Evolutionary conservation across 2,113 vertebrate genomes (phyloP).

Genomic region (Felis catus): DNA sequence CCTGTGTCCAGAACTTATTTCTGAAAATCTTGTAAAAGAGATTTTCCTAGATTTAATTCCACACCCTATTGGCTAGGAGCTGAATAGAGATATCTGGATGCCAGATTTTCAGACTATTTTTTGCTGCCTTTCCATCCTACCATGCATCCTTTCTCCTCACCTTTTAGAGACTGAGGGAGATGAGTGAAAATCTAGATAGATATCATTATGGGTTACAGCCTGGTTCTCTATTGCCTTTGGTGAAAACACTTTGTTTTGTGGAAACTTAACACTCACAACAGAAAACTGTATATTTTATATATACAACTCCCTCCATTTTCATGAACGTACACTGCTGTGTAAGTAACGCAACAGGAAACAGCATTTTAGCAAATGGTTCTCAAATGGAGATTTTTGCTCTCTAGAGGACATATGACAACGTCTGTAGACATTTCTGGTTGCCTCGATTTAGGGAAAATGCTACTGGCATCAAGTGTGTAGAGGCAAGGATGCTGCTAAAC

Average conservation of each 20-base stretch:
- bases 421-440: neutral
- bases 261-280: constrained; percentile 43
- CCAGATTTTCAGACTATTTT: constrained; percentile 32
- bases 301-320: neutral
- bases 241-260: constrained; percentile 26
- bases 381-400: constrained; percentile 9
- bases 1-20: neutral
- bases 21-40: constrained; percentile 24
- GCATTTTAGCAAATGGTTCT: neutral
- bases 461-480: neutral
- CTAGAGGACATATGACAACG: neutral
- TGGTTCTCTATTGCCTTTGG: neutral
- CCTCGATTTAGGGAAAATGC: neutral
- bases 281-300: neutral
- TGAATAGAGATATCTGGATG: constrained; percentile 11
- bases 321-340: neutral
- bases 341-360: neutral
- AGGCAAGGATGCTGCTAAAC: neutral
- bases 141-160: neutral
- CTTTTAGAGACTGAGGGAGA: constrained; percentile 38
- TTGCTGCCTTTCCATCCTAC: neutral
- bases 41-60: constrained; percentile 17
- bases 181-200: constrained; percentile 14
- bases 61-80: neutral
- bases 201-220: neutral